Conservation (phyloP, 2,888 invertebrate genomes). For the Melanostoma mellinum region DNA sequence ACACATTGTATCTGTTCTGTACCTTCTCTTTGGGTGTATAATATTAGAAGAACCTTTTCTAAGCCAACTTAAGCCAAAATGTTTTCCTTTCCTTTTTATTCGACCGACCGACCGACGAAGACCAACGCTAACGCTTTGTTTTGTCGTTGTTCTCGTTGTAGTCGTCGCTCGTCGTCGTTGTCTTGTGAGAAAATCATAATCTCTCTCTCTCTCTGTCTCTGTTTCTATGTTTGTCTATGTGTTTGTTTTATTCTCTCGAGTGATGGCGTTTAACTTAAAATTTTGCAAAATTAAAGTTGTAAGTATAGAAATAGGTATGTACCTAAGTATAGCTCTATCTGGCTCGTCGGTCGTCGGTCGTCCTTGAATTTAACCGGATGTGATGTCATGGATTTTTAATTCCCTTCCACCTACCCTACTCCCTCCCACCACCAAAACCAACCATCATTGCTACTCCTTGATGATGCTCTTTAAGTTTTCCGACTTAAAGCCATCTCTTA, state of each 20-base stretch:
- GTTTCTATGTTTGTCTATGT: conserved; percentile 26
- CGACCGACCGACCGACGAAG: conserved; percentile 29
- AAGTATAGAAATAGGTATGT: conserved; percentile 15
- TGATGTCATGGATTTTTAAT: conserved; percentile 72
- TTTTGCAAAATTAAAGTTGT: conserved; percentile 58
- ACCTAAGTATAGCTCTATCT: conserved; percentile 4
- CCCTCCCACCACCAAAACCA: background rate
- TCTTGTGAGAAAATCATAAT: conserved; percentile 38
- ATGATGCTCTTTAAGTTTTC: conserved; percentile 19
- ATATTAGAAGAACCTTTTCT: conserved; percentile 51
- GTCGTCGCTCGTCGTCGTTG: conserved; percentile 23
- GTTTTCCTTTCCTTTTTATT: conserved; percentile 1
- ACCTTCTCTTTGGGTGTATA: conserved; percentile 33
- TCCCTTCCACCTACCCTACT: conserved; percentile 27
- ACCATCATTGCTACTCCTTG: background rate
- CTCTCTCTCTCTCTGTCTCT: background rate
- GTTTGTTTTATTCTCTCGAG: conserved; percentile 14
- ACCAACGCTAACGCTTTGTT: conserved; percentile 39
- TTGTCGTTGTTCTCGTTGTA: conserved; percentile 18
- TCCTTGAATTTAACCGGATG: conserved; percentile 65
- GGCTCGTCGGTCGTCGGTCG: conserved; percentile 48
- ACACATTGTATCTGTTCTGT: conserved; percentile 40
- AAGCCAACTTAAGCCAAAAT: conserved; percentile 54
- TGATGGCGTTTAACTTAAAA: conserved; percentile 44
- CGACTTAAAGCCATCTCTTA: conserved; percentile 64